Base-by-base conservation (phyloP, 2,888 invertebrate genomes). In the Acholoe squamosa region DNA sequence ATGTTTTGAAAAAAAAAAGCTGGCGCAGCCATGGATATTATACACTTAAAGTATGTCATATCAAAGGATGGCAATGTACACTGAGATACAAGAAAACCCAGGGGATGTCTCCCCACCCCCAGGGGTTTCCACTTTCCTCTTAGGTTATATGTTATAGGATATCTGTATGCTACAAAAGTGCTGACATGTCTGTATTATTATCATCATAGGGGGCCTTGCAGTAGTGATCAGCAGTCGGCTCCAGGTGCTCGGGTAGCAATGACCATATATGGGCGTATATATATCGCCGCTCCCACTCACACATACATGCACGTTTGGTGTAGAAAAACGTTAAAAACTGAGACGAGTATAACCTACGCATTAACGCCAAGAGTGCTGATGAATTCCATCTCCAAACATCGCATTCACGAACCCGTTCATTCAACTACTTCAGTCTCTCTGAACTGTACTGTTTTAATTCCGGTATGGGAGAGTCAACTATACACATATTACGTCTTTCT, bases 21-120 rank as follows among this genome's bases (percentile, higher is more conserved):
- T 80, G 43, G 31, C 80, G 43, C 43, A 80, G 80, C 80, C 80
- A 80, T 25, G 16, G 76, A 31, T 16, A 43, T 43, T n/a, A n/a
- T n/a, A n/a, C n/a, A 80, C 80, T 16, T 34, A 80, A 80, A 25
- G 80, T 80, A 43, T 25, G 33, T 34, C 80, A 34, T 80, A 34
- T 34, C 80, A 80, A 80, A 80, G 80, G 80, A 80, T 80, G 80
- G 33, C 43, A 33, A 80, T 80, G 80, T 80, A 80, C 80, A 80
- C 80, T 80, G 34, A 80, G 76, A 31, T 31, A 31, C 76, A 25
- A n/a, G 43, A 0, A 80, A 43, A 33, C 19, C 34, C 34, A 43
- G 43, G 34, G 34, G 12, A 33, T 33, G 33, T 43, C 43, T 31
- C n/a, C 76, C 25, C 5, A n/a, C n/a, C 61, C 5, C 25, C 16